phyloP scores from a whole-genome alignment of 2,888 invertebrate genomes.

The Noctua comes region DNA sequence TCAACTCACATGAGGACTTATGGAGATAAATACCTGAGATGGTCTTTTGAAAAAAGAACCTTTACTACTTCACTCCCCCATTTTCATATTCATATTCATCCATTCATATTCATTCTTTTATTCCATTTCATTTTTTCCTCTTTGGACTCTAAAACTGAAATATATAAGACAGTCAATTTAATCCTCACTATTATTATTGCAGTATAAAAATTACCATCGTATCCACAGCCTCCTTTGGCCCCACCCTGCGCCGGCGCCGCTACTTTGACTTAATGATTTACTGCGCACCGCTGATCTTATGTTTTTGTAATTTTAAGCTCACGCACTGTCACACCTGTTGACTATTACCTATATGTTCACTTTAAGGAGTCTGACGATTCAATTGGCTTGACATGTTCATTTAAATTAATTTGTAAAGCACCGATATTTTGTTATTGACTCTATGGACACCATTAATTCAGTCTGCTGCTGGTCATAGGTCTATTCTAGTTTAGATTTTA shows the following conservation, averaged over 20 bases:
- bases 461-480: background rate
- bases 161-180: background rate
- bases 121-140: no score
- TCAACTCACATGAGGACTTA: no score
- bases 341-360: background rate
- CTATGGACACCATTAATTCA: background rate
- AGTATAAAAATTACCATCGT: background rate
- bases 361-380: background rate
- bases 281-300: conserved; percentile 41
- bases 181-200: background rate
- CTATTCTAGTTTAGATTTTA: background rate
- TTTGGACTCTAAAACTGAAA: background rate
- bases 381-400: background rate
- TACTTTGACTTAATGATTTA: conserved; percentile 62
- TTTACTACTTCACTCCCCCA: no score
- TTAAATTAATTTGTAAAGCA: background rate
- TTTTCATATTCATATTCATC: no score
- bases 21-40: no score
- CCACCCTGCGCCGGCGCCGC: conserved; percentile 50
- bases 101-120: no score
- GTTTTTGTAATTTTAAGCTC: conserved; percentile 42
- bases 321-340: conserved; percentile 55
- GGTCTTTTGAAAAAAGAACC: no score
- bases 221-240: conserved; percentile 36
- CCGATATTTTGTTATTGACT: background rate